Evolutionary conservation across 2,113 vertebrate genomes (phyloP).

Genomic region (Hystrix cristata): DNA sequence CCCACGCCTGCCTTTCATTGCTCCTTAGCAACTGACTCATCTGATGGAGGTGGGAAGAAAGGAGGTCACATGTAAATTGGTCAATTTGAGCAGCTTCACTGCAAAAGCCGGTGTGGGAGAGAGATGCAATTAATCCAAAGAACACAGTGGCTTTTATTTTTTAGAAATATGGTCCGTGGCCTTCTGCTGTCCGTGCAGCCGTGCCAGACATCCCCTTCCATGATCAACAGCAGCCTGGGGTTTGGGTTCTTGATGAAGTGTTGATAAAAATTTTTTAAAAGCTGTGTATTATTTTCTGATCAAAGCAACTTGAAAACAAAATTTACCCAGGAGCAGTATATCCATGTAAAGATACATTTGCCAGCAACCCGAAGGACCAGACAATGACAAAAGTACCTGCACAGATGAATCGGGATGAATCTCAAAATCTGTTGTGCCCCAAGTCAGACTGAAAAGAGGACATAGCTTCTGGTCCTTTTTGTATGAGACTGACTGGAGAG

Average conservation of each 20-base stretch:
- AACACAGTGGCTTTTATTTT: slow-evolving; percentile 51
- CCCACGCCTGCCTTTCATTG: not conserved
- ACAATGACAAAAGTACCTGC: rapidly evolving
- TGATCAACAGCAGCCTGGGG: not conserved
- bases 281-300: not conserved
- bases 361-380: not conserved
- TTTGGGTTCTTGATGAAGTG: not conserved
- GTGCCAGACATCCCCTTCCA: not conserved
- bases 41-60: slow-evolving; percentile 47
- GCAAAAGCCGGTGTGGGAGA: slow-evolving; percentile 55
- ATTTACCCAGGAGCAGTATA: not conserved
- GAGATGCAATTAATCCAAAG: slow-evolving; percentile 67
- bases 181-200: not conserved
- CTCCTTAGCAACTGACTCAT: slow-evolving; percentile 68
- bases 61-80: slow-evolving; percentile 70
- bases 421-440: not conserved
- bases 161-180: not conserved
- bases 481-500: not conserved
- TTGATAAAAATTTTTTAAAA: not conserved
- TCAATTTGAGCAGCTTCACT: slow-evolving; percentile 57
- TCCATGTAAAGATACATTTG: not conserved
- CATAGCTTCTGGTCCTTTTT: not conserved
- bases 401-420: not conserved
- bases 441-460: not conserved
- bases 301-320: not conserved